phyloP scores from a whole-genome alignment of 2,888 invertebrate species.

The Chouioia cunea region DNA sequence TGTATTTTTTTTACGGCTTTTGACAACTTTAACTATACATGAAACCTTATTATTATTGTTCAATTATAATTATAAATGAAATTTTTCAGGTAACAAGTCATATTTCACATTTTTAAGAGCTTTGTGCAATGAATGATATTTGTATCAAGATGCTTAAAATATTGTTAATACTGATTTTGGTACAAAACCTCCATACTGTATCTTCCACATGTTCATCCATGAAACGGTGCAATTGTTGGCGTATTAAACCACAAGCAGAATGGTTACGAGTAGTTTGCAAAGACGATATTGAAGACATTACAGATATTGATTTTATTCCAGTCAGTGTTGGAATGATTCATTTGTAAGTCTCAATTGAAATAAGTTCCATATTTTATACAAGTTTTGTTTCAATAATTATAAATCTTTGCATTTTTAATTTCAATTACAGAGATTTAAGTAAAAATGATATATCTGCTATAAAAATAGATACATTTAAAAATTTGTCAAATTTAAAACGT shows the following conservation, averaged over 20 bases:
- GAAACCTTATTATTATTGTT: background rate
- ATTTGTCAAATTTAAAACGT: constrained; percentile 70
- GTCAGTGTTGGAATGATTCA: constrained; percentile 75
- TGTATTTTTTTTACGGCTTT: no score
- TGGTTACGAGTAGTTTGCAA: constrained; percentile 76
- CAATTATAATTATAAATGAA: no score
- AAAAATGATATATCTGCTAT: constrained; percentile 74
- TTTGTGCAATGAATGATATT: background rate
- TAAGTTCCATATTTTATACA: constrained; percentile 2
- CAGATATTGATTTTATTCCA: constrained; percentile 74
- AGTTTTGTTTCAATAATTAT: constrained; percentile 11
- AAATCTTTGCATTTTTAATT: constrained; percentile 37
- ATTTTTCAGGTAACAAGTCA: background rate
- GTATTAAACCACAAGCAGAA: constrained; percentile 72
- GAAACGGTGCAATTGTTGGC: constrained; percentile 71
- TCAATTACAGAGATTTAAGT: constrained; percentile 73
- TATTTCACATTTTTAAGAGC: background rate
- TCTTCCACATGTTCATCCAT: constrained; percentile 68
- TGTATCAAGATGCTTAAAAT: constrained; percentile 52
- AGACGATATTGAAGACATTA: constrained; percentile 73
- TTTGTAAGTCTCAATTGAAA: constrained; percentile 72
- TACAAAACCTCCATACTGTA: constrained; percentile 54
- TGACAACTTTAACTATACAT: background rate
- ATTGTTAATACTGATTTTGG: constrained; percentile 54
- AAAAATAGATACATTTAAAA: constrained; percentile 61